Evolutionary conservation across 1,140 invertebrate genomes (phyloP), one percentile per base, ranked within the genome.

Genomic region (Euwallacea similis): DNA sequence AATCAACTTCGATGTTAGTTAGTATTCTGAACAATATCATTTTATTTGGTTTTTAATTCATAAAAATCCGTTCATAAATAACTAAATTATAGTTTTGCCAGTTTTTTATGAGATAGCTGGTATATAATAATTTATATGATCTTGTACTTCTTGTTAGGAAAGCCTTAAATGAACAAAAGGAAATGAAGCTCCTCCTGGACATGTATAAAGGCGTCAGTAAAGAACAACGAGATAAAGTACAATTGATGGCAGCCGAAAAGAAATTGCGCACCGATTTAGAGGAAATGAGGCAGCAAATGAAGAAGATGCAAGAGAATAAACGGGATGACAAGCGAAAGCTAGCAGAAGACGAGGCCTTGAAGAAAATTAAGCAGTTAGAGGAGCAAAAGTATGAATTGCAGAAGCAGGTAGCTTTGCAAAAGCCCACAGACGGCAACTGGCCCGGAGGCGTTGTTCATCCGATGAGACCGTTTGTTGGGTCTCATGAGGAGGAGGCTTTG

Each of bases 141-240:
- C 15, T 65, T 65, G n/a, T 4, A 6, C 13, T 4, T 82, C 83
- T n/a, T 50, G 46, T 50, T 78, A 97, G 94, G 81, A 97, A 97
- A 87, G 92, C 95, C 56, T 87, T 93, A 42, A 95, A 94, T 79
- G 93, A 96, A 79, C 93, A 93, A 81, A 94, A 94, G 79, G 93
- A 95, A 83, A 88, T 98, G 89, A 98, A 98, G 81, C 82, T 98
- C 7, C 81, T 98, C 7, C 84, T 98, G 71, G 96, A 98, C 79
- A 98, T 98, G 94, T 97, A 98, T 83, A 98, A 98, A 86, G 93
- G 94, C 50, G 93, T 95, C 15, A 93, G 94, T 54, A 98, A 98
- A 84, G 97, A 98, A 79, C 94, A 96, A 80, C 85, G 96, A 16
- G 96, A 98, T 79, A 98, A 98, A 84, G 95, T 96, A 55, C 94